Percentiles rank a stretch among this genome's conserved stretches.
These are phyloP conservation scores for Oreochromis grahami DNA, from an alignment of 2,797 vertebrate species.

Conservation along the genomic window DNA sequence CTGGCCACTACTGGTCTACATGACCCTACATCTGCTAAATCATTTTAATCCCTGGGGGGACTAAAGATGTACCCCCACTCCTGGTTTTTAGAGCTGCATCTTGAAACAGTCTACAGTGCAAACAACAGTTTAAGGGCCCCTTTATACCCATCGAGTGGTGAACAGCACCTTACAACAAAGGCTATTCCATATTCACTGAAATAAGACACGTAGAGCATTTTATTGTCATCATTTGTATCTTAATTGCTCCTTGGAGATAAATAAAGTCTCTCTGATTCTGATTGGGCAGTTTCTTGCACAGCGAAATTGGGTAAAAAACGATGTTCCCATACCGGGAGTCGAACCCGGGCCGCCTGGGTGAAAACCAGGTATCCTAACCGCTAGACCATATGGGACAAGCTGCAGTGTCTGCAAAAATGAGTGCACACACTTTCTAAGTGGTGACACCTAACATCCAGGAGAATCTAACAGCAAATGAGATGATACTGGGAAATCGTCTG, in stretches of 20 bases:
- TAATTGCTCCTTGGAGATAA: background rate
- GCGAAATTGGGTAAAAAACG: accelerated
- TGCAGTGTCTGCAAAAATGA: accelerated
- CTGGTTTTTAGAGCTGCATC: background rate
- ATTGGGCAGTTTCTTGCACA: background rate
- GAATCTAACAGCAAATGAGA: accelerated
- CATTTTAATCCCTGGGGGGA: background rate
- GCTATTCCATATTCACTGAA: background rate
- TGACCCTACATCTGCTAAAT: background rate
- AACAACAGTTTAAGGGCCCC: background rate
- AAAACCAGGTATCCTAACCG: background rate
- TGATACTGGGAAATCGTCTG: background rate
- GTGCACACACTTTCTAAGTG: accelerated
- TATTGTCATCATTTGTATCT: background rate
- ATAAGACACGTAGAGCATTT: background rate
- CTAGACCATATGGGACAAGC: background rate
- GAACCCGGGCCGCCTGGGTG: background rate
- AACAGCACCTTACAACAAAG: accelerated
- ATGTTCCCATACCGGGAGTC: accelerated
- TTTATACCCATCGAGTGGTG: background rate
- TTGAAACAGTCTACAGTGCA: background rate
- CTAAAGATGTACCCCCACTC: background rate
- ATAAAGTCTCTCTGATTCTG: background rate
- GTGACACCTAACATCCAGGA: background rate
- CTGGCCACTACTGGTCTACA: background rate